Evolutionary conservation across 1,140 invertebrate genomes (phyloP), one percentile per base, ranked within the genome.

Genomic region (Dendroctonus valens): DNA sequence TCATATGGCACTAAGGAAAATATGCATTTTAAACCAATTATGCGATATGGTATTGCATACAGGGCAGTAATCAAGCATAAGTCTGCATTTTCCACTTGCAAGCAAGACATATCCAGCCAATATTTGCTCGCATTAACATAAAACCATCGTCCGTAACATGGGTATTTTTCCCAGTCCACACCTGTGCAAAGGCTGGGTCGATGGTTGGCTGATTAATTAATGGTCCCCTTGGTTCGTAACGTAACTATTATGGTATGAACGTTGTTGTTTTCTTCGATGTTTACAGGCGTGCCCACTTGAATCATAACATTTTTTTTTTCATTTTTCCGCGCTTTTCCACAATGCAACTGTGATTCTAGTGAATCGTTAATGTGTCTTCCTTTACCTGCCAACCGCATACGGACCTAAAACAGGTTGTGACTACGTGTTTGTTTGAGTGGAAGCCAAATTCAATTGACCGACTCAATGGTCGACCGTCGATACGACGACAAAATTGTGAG

Each of bases 151-250:
- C 26, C 26, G 26, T 26, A 26, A 26, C 1, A 3, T 26, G 26
- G 26, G 26, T 3, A 26, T 26, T 26, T 26, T 26, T 26, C 26
- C 3, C 26, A 26, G 26, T 26, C 26, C 26, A 26, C 26, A 26
- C 65, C 64, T 67, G 65, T 51, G 12, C 40, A 67, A 60, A 55
- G 41, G 50, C 46, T 67, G 55, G 65, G 65, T 59, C 65, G 57
- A 60, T 67, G 57, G 55, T 60, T 52, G 65, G 50, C 38, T 52
- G 44, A 59, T 55, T 26, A 26, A 26, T 59, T 57, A 59, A 59
- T 46, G 53, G 63, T 39, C 41, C 38, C 42, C 38, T 54, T 49
- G 41, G 40, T n/a, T 41, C 12, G 8, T 48, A n/a, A 42, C 38
- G 49, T 15, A 48, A 37, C 15, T 41, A 57, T 41, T 26, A 26